Base-by-base conservation (phyloP, 1,140 invertebrate species). In the Arctopsyche grandis region DNA sequence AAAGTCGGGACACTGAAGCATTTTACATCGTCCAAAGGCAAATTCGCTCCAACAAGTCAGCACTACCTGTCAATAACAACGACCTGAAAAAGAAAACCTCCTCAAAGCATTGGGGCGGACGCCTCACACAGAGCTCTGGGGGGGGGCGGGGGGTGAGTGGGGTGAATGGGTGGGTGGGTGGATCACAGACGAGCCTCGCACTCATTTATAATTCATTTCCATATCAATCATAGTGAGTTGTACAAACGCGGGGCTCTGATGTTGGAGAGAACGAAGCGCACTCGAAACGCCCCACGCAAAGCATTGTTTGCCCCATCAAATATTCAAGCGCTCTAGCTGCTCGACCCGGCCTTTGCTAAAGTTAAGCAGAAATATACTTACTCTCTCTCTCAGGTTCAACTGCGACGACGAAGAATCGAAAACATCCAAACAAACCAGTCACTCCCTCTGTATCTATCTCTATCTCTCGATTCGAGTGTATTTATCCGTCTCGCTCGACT, bases 221-320 rank as follows among this genome's bases (percentile, higher is more conserved):
- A 80, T 80, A 80, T 80, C 79, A 80, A 80, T 80, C 79, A 80
- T 80, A 80, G 79, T 80, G 79, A 80, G 69, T 80, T 80, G 79
- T 77, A 80, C 79, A 80, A 80, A 80, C 79, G 79, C 10, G 16
- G 58, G 24, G 58, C 48, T 48, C 60, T 52, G 75, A 70, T 56
- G 73, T 52, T 46, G 46, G 60, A 52, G 52, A 48, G 46, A 63
- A 63, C 74, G 79, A 76, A 63, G 74, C 66, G 76, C 79, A 74
- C 79, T 80, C 79, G 75, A 52, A 78, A 63, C 74, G 75, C 76
- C 70, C 79, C 77, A 52, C 75, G 79, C 76, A 71, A 76, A 78
- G 75, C 79, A 80, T 80, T 80, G 79, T 80, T 80, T 80, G 79
- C 79, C 69, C 19, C 75, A 80, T 80, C 79, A 80, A 80, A 80